Evolutionary conservation across 2,888 invertebrate species (phyloP).

Genomic region (Disparrhopalites patrizii): DNA sequence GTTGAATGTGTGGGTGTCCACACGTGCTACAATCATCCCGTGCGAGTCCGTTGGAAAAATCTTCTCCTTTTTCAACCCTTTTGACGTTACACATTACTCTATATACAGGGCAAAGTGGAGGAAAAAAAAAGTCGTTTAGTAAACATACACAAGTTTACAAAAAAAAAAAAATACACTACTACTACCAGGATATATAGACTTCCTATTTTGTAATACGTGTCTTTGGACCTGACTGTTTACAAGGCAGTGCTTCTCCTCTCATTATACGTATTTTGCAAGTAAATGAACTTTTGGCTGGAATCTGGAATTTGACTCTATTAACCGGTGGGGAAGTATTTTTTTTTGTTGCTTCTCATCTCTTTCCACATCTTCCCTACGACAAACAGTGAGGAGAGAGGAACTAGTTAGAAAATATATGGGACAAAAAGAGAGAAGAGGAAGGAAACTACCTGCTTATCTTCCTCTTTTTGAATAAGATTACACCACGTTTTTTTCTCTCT

Average conservation of each 20-base stretch:
- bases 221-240: too few species aligned
- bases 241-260: conserved; percentile 9
- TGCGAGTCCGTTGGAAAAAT: conserved; percentile 4
- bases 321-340: conserved; percentile 6
- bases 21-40: conserved; percentile 20
- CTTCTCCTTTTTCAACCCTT: too few species aligned
- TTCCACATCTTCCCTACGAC: not conserved
- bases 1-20: conserved; percentile 27
- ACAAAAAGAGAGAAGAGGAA: not conserved
- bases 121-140: too few species aligned
- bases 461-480: not conserved
- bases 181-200: too few species aligned
- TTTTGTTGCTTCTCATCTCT: too few species aligned
- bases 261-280: conserved; percentile 25
- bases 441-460: conserved; percentile 13
- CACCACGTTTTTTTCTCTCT: not conserved
- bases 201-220: too few species aligned
- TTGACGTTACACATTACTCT: too few species aligned
- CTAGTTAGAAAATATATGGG: too few species aligned
- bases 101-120: too few species aligned
- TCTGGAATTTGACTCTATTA: conserved; percentile 35
- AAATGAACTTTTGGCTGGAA: conserved; percentile 44
- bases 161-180: too few species aligned
- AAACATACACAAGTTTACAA: too few species aligned
- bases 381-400: too few species aligned